phyloP scores from a whole-genome alignment of 2,113 vertebrate genomes.

The Garra rufa region DNA sequence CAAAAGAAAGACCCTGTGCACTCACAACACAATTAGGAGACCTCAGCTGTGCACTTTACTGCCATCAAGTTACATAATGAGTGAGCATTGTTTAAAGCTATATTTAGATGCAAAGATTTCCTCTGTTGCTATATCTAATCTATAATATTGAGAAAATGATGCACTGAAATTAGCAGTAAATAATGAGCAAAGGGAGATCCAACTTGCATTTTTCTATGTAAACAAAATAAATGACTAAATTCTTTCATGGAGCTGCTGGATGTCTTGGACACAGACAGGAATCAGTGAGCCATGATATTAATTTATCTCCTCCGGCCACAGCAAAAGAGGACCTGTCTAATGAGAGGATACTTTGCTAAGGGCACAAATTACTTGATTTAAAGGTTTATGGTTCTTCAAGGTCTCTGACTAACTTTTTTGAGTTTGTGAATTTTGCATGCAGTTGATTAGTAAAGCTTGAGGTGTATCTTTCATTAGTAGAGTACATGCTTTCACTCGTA shows the following conservation, averaged over 20 bases:
- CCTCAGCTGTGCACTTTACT: constrained; percentile 23
- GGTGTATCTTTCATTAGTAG: background rate
- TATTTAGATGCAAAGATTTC: constrained; percentile 24
- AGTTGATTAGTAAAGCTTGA: background rate
- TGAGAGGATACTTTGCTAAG: constrained; percentile 1
- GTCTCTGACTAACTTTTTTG: constrained; percentile 5
- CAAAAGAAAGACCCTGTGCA: constrained; percentile 19
- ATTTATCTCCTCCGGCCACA: constrained; percentile 1
- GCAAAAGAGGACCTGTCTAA: constrained; percentile 9
- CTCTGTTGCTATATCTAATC: background rate
- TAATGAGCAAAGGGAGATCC: background rate
- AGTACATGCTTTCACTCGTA: background rate
- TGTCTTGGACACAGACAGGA: constrained; percentile 1
- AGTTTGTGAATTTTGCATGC: constrained; percentile 22
- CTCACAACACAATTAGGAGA: constrained; percentile 31
- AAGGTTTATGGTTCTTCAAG: background rate
- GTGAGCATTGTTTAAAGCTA: constrained; percentile 20
- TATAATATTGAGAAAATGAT: background rate
- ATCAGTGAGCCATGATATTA: constrained; percentile 1
- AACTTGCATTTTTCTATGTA: background rate
- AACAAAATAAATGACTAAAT: background rate
- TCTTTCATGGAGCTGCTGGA: constrained; percentile 12
- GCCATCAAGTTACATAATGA: constrained; percentile 16
- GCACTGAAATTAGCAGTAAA: background rate
- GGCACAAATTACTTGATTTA: background rate